These are phyloP conservation scores for Pecten maximus DNA, from an alignment of 2,888 invertebrate genomes.

Conservation along the genomic window DNA sequence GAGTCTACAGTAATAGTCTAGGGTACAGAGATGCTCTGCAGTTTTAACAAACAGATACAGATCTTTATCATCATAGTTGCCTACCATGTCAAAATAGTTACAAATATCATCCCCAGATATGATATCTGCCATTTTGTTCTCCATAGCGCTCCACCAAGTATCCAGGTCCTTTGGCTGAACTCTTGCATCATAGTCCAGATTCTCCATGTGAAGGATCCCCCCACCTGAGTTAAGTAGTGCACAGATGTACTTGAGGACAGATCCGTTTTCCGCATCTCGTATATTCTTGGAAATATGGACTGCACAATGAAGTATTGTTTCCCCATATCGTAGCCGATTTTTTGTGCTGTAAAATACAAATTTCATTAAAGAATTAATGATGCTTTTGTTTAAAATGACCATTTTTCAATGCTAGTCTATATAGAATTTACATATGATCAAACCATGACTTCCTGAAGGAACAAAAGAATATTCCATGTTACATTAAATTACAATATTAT, in stretches of 20 bases:
- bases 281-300: conserved; percentile 68
- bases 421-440: too few relatives aligned
- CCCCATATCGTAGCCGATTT: conserved; percentile 67
- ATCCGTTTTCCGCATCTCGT: conserved; percentile 64
- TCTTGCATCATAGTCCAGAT: conserved; percentile 60
- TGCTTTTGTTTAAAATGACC: too few relatives aligned
- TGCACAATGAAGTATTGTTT: conserved; percentile 66
- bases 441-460: too few relatives aligned
- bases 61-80: conserved; percentile 72
- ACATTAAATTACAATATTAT: too few relatives aligned
- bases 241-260: conserved; percentile 70
- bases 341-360: conserved; percentile 62
- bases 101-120: conserved; percentile 74
- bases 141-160: conserved; percentile 77
- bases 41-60: conserved; percentile 75
- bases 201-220: conserved; percentile 72
- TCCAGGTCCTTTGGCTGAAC: conserved; percentile 71
- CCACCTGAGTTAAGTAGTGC: conserved; percentile 74
- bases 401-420: too few relatives aligned
- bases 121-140: conserved; percentile 69
- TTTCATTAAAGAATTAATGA: too few relatives aligned
- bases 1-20: conserved; percentile 70
- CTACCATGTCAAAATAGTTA: conserved; percentile 75
- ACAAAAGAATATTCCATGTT: too few relatives aligned
- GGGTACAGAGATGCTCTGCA: conserved; percentile 72